phyloP scores from a whole-genome alignment of 2,888 invertebrate genomes.

The Phytoseiulus persimilis region DNA sequence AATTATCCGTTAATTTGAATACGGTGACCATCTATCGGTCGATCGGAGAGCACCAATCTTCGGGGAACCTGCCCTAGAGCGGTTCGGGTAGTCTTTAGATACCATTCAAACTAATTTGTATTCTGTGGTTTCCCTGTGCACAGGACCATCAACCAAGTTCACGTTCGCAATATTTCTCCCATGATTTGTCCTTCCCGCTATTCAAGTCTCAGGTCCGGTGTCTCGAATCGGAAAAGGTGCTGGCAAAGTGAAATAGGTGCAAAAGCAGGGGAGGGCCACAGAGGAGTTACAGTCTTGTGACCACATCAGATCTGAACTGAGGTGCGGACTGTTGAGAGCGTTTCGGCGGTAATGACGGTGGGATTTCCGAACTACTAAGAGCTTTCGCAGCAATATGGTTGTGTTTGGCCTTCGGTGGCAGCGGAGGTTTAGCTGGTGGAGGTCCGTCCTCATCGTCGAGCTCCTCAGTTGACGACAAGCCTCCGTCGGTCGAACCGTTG shows the following conservation, averaged over 20 bases:
- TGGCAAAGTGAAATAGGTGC: not conserved
- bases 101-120: not conserved
- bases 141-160: not conserved
- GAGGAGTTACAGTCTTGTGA: conserved; percentile 38
- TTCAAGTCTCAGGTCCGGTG: not conserved
- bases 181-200: not conserved
- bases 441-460: conserved; percentile 23
- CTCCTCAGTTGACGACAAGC: conserved; percentile 19
- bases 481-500: conserved; percentile 25
- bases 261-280: not conserved
- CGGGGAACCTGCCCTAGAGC: not conserved
- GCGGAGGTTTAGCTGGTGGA: conserved; percentile 29
- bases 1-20: not conserved
- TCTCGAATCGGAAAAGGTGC: not conserved
- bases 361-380: not conserved
- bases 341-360: conserved; percentile 20
- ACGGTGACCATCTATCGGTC: not conserved
- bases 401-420: conserved; percentile 22
- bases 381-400: not conserved
- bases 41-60: too few relatives aligned
- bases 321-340: conserved; percentile 28
- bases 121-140: not conserved
- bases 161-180: not conserved
- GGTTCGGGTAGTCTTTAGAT: not conserved
- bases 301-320: conserved; percentile 37